These are phyloP conservation scores for Apamea anceps DNA, from an alignment of 2,888 invertebrate species.

Conservation along the genomic window DNA sequence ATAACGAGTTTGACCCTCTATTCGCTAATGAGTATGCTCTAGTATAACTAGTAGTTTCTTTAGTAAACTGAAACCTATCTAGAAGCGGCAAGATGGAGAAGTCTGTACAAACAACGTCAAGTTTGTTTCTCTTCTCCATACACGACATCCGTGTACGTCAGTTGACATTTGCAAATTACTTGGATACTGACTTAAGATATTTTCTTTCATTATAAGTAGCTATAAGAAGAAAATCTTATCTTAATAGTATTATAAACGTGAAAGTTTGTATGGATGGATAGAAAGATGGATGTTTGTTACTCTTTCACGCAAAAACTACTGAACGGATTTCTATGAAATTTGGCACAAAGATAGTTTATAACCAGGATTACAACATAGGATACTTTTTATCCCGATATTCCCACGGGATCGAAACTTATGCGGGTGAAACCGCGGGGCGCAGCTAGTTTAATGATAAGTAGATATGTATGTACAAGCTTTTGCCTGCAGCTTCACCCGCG, in stretches of 20 bases:
- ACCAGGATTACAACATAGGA: no score
- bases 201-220: slow-evolving; percentile 8
- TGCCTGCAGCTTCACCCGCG: not conserved
- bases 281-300: no score
- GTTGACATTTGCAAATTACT: slow-evolving; percentile 41
- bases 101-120: slow-evolving; percentile 17
- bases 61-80: slow-evolving; percentile 13
- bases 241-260: no score
- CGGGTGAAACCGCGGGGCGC: no score
- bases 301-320: no score
- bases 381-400: no score
- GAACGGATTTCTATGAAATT: no score
- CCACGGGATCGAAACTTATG: no score
- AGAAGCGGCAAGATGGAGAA: slow-evolving; percentile 25
- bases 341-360: no score
- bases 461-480: not conserved
- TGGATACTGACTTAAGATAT: not conserved
- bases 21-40: slow-evolving; percentile 1
- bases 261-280: no score
- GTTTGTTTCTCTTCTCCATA: slow-evolving; percentile 32
- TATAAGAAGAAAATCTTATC: not conserved
- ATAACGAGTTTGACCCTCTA: not conserved
- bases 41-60: slow-evolving; percentile 10
- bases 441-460: not conserved
- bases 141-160: slow-evolving; percentile 27